Base-by-base conservation (phyloP, 2,888 invertebrate species). In the Chloroclystis v-ata region DNA sequence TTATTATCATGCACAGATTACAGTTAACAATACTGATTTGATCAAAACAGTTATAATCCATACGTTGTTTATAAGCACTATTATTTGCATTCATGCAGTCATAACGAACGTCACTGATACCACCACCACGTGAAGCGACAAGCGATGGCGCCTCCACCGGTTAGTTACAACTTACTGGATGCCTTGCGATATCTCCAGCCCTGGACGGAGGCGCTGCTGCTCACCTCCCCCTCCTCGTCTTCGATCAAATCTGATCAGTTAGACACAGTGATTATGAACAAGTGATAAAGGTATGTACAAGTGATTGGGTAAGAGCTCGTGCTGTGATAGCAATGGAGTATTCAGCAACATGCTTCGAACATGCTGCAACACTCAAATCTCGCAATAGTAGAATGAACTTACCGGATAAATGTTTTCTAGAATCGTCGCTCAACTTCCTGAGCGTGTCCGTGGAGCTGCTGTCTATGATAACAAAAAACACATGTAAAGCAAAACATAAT, bases 341-440 rank as follows among this genome's bases (percentile, higher is more conserved):
- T 49, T 55, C 28, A 69, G 57, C 65, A 58, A 76, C 79, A 73
- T 69, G 65, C 67, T 60, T 53, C 16, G 20, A 51, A 61, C 78
- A 77, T 82, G 81, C 82, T 57, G 63, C 62, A 66, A 60, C 48
- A 65, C 1, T 30, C 20, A 35, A 28, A 45, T 10, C 9, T 46
- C 3, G 29, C 10, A 11, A 43, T 12, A 12, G 10, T 11, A 43
- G 28, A 8, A 37, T 43, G 28, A 45, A 69, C 84, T 80, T 72
- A 89, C 89, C 89, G 77, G 89, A 87, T 63, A 89, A 76, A 72
- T 86, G 86, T 79, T 88, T 89, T 78, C 89, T 80, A 53, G 88
- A 88, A 63, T 89, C 89, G 78, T 88, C 87, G 65, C 88, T 89
- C 59, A 82, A 74, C 66, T 86, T 89, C 74, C 89, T 79, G 61